Percentiles rank a stretch among this genome's conserved stretches.
Conservation (phyloP, 2,888 invertebrate species). For the Schizotus pectinicornis region DNA sequence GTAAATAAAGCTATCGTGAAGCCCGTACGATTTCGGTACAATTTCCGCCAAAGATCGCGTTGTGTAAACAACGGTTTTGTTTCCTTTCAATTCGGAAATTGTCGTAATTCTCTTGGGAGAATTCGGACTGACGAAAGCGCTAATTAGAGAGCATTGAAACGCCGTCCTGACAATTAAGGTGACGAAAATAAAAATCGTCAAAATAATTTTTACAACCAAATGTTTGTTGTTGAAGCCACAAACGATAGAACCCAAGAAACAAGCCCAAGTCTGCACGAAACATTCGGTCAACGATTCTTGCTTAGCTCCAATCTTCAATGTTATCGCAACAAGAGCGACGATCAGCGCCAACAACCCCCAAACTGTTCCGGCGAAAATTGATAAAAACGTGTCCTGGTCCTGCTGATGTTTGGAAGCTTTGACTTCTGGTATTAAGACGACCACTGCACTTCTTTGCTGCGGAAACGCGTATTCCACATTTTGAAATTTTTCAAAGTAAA, state of each 20-base stretch:
- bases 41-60: background rate
- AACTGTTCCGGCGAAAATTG: background rate
- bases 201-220: background rate
- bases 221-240: background rate
- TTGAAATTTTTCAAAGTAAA: conserved; percentile 1
- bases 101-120: conserved; percentile 2
- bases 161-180: conserved; percentile 8
- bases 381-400: conserved; percentile 3
- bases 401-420: background rate
- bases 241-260: background rate
- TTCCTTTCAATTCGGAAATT: conserved; percentile 4
- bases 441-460: conserved; percentile 4
- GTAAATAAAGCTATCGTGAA: conserved; percentile 2
- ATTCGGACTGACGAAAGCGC: conserved; percentile 6
- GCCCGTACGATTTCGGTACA: background rate
- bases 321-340: background rate
- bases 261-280: background rate
- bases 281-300: background rate
- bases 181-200: conserved; percentile 3
- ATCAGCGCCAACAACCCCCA: conserved; percentile 5
- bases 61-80: conserved; percentile 4
- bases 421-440: conserved; percentile 4
- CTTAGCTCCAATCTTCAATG: background rate
- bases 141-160: conserved; percentile 13
- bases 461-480: conserved; percentile 12